Evolutionary conservation across 2,113 vertebrate species (phyloP), one percentile per base, ranked within the genome.

Genomic region (Microtus oregoni): DNA sequence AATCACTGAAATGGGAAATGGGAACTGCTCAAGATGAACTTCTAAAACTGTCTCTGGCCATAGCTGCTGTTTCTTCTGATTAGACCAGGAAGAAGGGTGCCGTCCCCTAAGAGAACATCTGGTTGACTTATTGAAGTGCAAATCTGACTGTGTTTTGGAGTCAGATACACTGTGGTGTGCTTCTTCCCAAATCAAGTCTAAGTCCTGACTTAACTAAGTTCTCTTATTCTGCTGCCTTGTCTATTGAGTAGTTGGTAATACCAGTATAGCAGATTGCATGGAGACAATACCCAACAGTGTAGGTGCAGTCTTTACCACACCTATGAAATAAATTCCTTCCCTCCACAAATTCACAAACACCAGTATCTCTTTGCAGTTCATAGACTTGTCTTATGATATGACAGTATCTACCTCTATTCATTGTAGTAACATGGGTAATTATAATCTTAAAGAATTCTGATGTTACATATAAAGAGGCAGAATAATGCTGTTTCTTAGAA

Each of bases 401-500:
- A 50, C 28, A 68, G n/a, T 55, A 44, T n/a, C 32, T 41, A 50
- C 70, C 6, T 35, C 20, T 89, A 13, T 22, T 90, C 91, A 20
- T 88, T 32, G 8, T 35, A 92, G 30, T 65, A 78, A 11, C 24
- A 86, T 75, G 9, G 1, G 0, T 50, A 93, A 77, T 65, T 86
- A 4, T 87, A 5, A 5, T 50, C 47, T 95, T 55, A 88, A 50
- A 75, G 11, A 1, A 79, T 86, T 38, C 30, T 82, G 82, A 44
- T 63, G 26, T 50, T 94, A 35, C 72, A 89, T 61, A 75, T 65
- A 77, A 89, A 79, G 38, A 75, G 61, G 4, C 22, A 91, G 47
- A 55, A 38, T 75, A 15, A 86, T 58, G 35, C 88, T 68, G 88
- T 90, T 95, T 96, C 30, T 76, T 78, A 81, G 15, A 88, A 17